Conservation (phyloP, 2,888 invertebrate genomes). For the Synergus laeviventris region DNA sequence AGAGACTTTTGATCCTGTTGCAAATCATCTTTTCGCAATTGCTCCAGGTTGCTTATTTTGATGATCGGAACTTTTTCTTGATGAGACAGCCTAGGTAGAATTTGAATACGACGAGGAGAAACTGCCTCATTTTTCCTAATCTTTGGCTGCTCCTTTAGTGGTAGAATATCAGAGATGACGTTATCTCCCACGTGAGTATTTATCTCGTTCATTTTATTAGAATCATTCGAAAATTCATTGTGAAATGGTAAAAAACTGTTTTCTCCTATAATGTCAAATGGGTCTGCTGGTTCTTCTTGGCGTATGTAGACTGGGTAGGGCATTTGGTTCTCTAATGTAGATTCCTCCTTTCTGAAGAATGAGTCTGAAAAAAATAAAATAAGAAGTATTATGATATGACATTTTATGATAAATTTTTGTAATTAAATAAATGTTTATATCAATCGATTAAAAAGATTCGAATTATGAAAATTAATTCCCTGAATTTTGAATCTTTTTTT, state of each 20-base stretch:
- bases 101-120: slow-evolving; percentile 4
- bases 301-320: not conserved
- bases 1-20: not conserved
- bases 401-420: not conserved
- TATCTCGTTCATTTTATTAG: not conserved
- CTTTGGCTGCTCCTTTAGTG: not conserved
- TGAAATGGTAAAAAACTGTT: not conserved
- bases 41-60: not conserved
- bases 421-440: not conserved
- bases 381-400: not conserved
- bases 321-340: not conserved
- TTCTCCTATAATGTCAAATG: not conserved
- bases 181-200: not conserved
- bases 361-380: not conserved
- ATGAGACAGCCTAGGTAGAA: not conserved
- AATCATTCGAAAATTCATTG: not conserved
- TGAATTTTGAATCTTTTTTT: not conserved
- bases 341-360: not conserved
- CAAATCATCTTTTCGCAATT: not conserved
- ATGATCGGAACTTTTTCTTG: slow-evolving; percentile 2
- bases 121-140: not conserved
- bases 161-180: not conserved
- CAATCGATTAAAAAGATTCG: not conserved
- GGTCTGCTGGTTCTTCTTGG: not conserved
- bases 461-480: not conserved